These are phyloP conservation scores for Pteruthius melanotis DNA, from an alignment of 2,113 vertebrate genomes.

Conservation along the genomic window DNA sequence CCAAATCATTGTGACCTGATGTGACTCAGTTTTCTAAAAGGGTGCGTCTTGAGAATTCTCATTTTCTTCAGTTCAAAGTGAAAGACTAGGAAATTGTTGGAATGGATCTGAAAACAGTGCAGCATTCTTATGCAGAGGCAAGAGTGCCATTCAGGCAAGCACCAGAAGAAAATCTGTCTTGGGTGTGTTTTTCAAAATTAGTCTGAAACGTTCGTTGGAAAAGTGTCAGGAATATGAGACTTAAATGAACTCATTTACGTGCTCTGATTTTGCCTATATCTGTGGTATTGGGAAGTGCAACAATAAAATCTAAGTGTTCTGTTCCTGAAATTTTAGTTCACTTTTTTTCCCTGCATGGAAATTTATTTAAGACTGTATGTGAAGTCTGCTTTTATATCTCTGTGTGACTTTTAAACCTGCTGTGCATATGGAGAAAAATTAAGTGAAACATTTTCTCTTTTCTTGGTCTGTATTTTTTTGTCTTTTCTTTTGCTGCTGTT, in stretches of 20 bases:
- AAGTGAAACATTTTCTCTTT: background rate
- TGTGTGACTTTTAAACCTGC: background rate
- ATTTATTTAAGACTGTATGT: background rate
- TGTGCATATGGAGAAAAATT: background rate
- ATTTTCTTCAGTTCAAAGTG: slow-evolving; percentile 45
- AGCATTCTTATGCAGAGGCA: slow-evolving; percentile 46
- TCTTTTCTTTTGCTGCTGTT: background rate
- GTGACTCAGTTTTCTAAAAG: slow-evolving; percentile 58
- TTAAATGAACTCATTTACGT: slow-evolving; percentile 26
- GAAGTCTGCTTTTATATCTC: background rate
- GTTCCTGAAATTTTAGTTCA: background rate
- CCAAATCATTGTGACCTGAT: slow-evolving; percentile 61
- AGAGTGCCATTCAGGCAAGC: slow-evolving; percentile 26
- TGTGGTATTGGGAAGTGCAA: background rate
- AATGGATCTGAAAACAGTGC: slow-evolving; percentile 43
- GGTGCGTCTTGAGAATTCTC: slow-evolving; percentile 40
- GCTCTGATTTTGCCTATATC: slow-evolving; percentile 8
- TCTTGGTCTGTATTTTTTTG: background rate
- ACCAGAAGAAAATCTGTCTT: slow-evolving; percentile 27
- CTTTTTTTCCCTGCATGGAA: background rate
- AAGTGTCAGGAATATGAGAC: slow-evolving; percentile 31
- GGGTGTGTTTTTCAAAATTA: slow-evolving; percentile 31
- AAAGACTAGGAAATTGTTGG: slow-evolving; percentile 39
- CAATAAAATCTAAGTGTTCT: background rate
- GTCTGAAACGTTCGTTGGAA: slow-evolving; percentile 33